Base-by-base conservation (phyloP, 2,797 vertebrate genomes). In the Leucoraja ocellata region DNA sequence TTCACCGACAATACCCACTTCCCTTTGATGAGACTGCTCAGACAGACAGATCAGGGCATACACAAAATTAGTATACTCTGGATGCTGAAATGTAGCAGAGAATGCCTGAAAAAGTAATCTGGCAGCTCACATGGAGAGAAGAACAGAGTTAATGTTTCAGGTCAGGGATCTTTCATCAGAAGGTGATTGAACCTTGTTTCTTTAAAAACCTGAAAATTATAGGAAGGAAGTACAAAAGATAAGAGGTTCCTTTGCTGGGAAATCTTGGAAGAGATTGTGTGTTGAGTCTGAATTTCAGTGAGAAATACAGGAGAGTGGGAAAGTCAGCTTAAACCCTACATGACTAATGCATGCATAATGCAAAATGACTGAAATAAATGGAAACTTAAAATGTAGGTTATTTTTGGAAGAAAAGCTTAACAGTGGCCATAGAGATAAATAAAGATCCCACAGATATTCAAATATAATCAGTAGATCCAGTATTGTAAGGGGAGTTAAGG, bases 371-470 rank as follows among this genome's bases (percentile, higher is more conserved):
- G 94, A 94, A 94, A 94, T 94, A 95, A 95, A 96, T 94, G 58
- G 94, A 94, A 95, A 95, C 95, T 95, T 95, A 94, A 95, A 95
- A 94, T 94, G 95, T 95, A 91, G 94, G 94, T 95, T 94, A 95
- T 93, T 93, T 93, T 93, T 90, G 93, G 81, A 94, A 94, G 93
- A 94, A 95, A 95, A 94, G 94, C 94, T 93, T 95, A 93, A 94
- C 93, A 95, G 93, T 93, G 94, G 95, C 94, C 95, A 94, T 93
- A 94, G 95, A 95, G 94, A 95, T 95, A 94, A 94, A 91, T 94
- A 94, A 63, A 13, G 94, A 95, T 14, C 94, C 94, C 95, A 93
- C 93, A 94, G 95, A 93, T 94, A 94, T 93, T 94, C 95, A 95
- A 94, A 96, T 95, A 95, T 95, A 95, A 95, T 95, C 95, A 95